Percentiles rank a stretch among this genome's conserved stretches.
Conservation (phyloP, 2,888 invertebrate genomes). For the Harpalus rufipes region DNA sequence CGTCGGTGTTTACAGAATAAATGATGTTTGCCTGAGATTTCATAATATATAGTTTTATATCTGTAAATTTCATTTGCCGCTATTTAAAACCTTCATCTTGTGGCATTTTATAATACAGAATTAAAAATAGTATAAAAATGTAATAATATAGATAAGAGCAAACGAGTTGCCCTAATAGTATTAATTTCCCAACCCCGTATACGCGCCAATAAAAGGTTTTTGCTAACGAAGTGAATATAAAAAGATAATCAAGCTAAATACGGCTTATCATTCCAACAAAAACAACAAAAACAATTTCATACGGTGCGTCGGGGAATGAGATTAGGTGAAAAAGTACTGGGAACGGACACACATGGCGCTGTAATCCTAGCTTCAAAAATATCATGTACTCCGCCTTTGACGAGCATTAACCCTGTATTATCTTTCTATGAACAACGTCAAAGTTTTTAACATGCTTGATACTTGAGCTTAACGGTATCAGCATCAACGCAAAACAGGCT, state of each 20-base stretch:
- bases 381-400: conserved; percentile 13
- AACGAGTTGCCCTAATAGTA: not conserved
- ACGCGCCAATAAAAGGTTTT: conserved; percentile 22
- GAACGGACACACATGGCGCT: conserved; percentile 15
- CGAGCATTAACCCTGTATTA: conserved; percentile 34
- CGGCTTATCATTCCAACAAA: conserved; percentile 30
- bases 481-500: not conserved
- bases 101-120: not conserved
- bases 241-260: conserved; percentile 47
- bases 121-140: not conserved
- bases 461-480: not conserved
- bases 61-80: not conserved
- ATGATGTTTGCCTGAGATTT: too few species aligned
- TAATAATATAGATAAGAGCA: not conserved
- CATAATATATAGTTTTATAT: too few species aligned
- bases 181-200: conserved; percentile 1
- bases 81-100: not conserved
- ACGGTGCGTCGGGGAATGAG: conserved; percentile 14
- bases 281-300: conserved; percentile 43
- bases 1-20: too few species aligned
- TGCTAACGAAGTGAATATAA: conserved; percentile 23
- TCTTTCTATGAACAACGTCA: conserved; percentile 1
- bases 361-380: conserved; percentile 39
- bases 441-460: not conserved
- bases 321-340: conserved; percentile 46